These are phyloP conservation scores for Drosophila albomicans DNA, from an alignment of 1,140 invertebrate species.

Conservation along the genomic window DNA sequence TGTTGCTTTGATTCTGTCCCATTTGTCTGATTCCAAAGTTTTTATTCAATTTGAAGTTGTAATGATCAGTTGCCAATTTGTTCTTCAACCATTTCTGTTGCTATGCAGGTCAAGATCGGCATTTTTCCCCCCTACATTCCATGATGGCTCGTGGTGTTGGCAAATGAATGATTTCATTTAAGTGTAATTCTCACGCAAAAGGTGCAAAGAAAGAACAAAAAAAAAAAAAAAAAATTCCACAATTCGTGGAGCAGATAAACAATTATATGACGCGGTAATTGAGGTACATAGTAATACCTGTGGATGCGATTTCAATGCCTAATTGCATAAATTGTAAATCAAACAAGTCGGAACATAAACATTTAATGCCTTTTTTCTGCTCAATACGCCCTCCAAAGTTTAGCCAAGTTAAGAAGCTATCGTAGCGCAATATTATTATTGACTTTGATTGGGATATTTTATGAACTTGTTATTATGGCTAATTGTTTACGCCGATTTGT, in stretches of 20 bases:
- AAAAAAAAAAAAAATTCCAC: conserved; percentile 47
- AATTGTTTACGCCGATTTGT: conserved; percentile 7
- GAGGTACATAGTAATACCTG: neutral
- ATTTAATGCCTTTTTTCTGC: conserved; percentile 5
- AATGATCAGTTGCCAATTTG: neutral
- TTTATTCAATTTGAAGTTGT: too few species aligned
- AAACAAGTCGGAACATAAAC: conserved; percentile 21
- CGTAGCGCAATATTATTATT: neutral
- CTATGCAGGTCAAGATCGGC: conserved; percentile 1
- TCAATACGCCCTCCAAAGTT: neutral
- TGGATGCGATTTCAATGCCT: conserved; percentile 19
- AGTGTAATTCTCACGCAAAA: conserved; percentile 50
- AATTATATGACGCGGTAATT: conserved; percentile 53
- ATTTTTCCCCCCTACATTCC: conserved; percentile 4
- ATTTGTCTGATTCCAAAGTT: too few species aligned
- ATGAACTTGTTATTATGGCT: conserved; percentile 46
- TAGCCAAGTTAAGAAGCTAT: conserved; percentile 9
- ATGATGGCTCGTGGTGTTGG: too few species aligned
- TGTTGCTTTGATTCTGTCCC: too few species aligned
- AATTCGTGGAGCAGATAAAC: conserved; percentile 55
- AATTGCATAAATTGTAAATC: conserved; percentile 28
- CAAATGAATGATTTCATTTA: conserved; percentile 35
- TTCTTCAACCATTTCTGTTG: neutral
- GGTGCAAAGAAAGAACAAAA: conserved; percentile 29
- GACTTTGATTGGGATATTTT: conserved; percentile 37